phyloP scores from a whole-genome alignment of 1,140 invertebrate species.

The Arctopsyche grandis region DNA sequence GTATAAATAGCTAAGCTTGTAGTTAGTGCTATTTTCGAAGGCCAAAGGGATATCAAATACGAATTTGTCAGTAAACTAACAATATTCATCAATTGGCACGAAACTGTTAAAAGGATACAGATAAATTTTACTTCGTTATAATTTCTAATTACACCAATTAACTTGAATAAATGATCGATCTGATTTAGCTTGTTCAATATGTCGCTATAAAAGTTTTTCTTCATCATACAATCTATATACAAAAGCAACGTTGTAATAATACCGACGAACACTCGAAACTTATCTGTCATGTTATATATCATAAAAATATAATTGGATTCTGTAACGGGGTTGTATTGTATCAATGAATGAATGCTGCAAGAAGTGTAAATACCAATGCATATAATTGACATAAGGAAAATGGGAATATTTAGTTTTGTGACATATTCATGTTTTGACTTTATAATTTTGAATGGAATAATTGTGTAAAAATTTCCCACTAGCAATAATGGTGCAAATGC shows the following conservation, averaged over 20 bases:
- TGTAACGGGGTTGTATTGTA: background rate
- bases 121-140: background rate
- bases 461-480: too few species aligned
- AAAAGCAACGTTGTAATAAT: background rate
- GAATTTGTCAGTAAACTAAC: background rate
- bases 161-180: background rate
- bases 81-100: background rate
- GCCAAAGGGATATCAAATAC: background rate
- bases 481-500: too few species aligned
- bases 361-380: background rate
- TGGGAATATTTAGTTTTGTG: too few species aligned
- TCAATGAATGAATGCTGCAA: background rate
- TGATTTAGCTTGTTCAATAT: background rate
- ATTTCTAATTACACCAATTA: background rate
- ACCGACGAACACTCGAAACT: background rate
- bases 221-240: background rate
- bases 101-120: background rate
- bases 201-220: background rate
- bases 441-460: too few species aligned
- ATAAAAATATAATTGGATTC: background rate
- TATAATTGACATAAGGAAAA: background rate
- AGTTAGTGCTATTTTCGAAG: background rate
- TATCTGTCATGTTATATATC: background rate
- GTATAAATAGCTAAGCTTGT: background rate
- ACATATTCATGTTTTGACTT: too few species aligned